A percentile compares a stretch with the other conserved stretches of the same genome.
Evolutionary conservation across 2,797 vertebrate species (phyloP).

Genomic region (Bovichtus variegatus): DNA sequence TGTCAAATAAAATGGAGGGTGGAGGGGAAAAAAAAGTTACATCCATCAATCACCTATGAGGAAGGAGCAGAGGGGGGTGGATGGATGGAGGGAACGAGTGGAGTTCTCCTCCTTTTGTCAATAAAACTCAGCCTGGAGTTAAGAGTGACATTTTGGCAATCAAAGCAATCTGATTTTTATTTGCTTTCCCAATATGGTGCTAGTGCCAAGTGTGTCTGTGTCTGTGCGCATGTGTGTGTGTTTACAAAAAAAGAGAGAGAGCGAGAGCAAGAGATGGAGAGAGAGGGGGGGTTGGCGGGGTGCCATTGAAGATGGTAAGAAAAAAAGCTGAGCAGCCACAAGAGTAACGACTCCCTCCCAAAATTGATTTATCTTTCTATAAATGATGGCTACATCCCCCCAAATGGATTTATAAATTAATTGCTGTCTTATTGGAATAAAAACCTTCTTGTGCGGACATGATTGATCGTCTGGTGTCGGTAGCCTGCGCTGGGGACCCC

Average conservation of each 20-base stretch:
- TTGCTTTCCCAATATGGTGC: constrained; percentile 83
- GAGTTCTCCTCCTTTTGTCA: constrained; percentile 82
- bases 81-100: constrained; percentile 65
- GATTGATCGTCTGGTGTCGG: constrained; percentile 91
- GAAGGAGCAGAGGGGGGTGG: constrained; percentile 59
- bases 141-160: constrained; percentile 87
- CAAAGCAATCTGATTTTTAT: constrained; percentile 86
- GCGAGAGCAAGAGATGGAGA: constrained; percentile 14
- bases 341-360: constrained; percentile 88
- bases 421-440: constrained; percentile 95
- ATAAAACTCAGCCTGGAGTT: constrained; percentile 85
- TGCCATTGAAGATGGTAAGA: constrained; percentile 79
- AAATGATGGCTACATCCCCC: constrained; percentile 93
- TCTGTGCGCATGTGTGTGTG: constrained; percentile 51
- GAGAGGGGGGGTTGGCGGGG: constrained; percentile 74
- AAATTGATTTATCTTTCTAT: constrained; percentile 96
- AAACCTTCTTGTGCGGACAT: constrained; percentile 91
- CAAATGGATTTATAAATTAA: constrained; percentile 97
- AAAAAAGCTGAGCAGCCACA: constrained; percentile 80
- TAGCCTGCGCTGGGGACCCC: constrained; percentile 84
- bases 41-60: constrained; percentile 84
- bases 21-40: constrained; percentile 64
- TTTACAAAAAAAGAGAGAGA: constrained; percentile 46
- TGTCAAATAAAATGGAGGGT: constrained; percentile 86
- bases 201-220: constrained; percentile 42